Conservation (phyloP, 2,888 invertebrate genomes). For the Ferdinandea cuprea region DNA sequence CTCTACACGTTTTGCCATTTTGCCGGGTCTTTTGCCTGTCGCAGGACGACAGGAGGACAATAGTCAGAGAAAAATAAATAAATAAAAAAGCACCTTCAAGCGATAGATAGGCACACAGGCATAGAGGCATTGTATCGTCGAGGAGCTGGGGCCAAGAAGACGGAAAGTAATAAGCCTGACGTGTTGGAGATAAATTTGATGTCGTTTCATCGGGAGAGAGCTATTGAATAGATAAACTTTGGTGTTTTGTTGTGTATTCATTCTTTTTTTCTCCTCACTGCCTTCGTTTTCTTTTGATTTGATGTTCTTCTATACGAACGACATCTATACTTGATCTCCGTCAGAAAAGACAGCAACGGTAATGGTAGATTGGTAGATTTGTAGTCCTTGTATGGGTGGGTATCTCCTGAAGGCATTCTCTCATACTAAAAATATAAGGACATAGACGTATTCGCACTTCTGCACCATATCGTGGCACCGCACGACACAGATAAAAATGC, state of each 20-base stretch:
- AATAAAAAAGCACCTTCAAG: not conserved
- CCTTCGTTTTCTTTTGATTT: conserved; percentile 30
- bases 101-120: not conserved
- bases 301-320: conserved; percentile 55
- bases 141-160: not conserved
- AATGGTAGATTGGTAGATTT: not conserved
- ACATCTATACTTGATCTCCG: conserved; percentile 37
- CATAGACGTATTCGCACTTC: conserved; percentile 6
- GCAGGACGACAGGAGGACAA: conserved; percentile 20
- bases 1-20: conserved; percentile 37
- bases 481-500: not conserved
- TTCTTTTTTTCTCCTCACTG: conserved; percentile 27
- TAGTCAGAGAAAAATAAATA: conserved; percentile 17
- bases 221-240: conserved; percentile 71
- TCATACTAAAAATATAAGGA: conserved; percentile 5
- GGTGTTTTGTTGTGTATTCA: conserved; percentile 40
- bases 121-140: not conserved
- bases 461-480: not conserved
- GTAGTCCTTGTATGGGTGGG: not conserved
- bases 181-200: conserved; percentile 73
- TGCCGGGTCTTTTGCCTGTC: conserved; percentile 9
- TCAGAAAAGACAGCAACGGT: not conserved
- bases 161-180: conserved; percentile 67
- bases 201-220: conserved; percentile 70
- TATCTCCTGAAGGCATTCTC: not conserved